Conservation (phyloP, 1,140 invertebrate genomes). For the Drosophila lini region DNA sequence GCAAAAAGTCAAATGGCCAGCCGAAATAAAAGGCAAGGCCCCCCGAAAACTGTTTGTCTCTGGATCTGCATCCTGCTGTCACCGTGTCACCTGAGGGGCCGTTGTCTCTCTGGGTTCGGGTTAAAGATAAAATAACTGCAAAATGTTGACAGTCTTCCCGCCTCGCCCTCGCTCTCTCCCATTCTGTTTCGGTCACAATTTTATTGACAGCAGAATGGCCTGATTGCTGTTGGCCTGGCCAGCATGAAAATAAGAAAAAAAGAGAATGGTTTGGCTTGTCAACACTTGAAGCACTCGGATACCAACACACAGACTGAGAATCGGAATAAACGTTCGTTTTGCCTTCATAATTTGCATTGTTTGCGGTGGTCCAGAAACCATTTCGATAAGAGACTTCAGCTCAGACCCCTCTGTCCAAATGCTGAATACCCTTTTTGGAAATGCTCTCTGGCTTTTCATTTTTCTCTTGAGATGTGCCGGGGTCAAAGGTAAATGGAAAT, state of each 20-base stretch:
- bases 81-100: conserved; percentile 24
- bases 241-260: conserved; percentile 32
- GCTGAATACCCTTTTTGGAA: conserved; percentile 40
- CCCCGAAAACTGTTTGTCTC: conserved; percentile 28
- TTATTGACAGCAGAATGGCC: conserved; percentile 78
- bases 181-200: conserved; percentile 36
- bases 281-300: conserved; percentile 53
- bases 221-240: conserved; percentile 69
- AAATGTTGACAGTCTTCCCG: conserved; percentile 65
- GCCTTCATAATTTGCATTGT: conserved; percentile 79
- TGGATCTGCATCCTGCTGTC: not conserved
- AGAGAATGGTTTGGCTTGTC: conserved; percentile 39
- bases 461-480: conserved; percentile 1
- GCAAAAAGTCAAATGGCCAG: conserved; percentile 73
- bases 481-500: conserved; percentile 31
- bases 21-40: conserved; percentile 41
- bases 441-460: conserved; percentile 8
- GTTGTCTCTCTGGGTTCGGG: conserved; percentile 3
- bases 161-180: not conserved
- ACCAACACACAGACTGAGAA: not conserved
- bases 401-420: conserved; percentile 29
- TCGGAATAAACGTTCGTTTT: conserved; percentile 61
- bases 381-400: conserved; percentile 48
- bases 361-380: conserved; percentile 63
- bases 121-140: conserved; percentile 76